Evolutionary conservation across 2,797 vertebrate genomes (phyloP).

Genomic region (Scomberomorus guttatus): DNA sequence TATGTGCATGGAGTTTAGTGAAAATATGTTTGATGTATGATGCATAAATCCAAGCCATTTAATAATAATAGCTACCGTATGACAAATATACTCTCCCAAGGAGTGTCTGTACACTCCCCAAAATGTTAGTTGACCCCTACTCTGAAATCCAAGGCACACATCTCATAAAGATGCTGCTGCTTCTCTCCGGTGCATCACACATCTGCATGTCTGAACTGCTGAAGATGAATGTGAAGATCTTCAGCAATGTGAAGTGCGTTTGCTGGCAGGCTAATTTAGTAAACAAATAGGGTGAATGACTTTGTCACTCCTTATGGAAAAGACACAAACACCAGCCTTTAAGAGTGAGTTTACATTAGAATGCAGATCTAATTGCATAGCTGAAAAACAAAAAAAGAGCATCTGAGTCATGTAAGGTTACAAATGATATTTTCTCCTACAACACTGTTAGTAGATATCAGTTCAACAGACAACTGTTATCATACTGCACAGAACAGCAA

Average conservation of each 20-base stretch:
- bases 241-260: no score
- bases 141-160: conserved; percentile 71
- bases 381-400: conserved; percentile 16
- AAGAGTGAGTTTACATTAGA: conserved; percentile 7
- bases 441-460: conserved; percentile 6
- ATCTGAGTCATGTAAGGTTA: neutral
- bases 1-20: conserved; percentile 8
- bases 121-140: conserved; percentile 28
- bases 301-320: conserved; percentile 12
- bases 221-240: conserved; percentile 29
- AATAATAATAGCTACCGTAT: conserved; percentile 44
- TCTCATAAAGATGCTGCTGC: conserved; percentile 66
- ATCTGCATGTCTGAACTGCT: conserved; percentile 27
- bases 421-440: conserved; percentile 7
- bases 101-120: conserved; percentile 31
- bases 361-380: conserved; percentile 34
- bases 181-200: conserved; percentile 42
- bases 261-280: conserved; percentile 43
- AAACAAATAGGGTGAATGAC: conserved; percentile 27
- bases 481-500: conserved; percentile 20
- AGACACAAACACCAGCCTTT: conserved; percentile 13
- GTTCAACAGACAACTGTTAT: neutral
- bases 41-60: conserved; percentile 45
- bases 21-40: conserved; percentile 32
- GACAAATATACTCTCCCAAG: conserved; percentile 31